Evolutionary conservation across 2,888 invertebrate genomes (phyloP).

Genomic region (Halictus quadricinctus): DNA sequence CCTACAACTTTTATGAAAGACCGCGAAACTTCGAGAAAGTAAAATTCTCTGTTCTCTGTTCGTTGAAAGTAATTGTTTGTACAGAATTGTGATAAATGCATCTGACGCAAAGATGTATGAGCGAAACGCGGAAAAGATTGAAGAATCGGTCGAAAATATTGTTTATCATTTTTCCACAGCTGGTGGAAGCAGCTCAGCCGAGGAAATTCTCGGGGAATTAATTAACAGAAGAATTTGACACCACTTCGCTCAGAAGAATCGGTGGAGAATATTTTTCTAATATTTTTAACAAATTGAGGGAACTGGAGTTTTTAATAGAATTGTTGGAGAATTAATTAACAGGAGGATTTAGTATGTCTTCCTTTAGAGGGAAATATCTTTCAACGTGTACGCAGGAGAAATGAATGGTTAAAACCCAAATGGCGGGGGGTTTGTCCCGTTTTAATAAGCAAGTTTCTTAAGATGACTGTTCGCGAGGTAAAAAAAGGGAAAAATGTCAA

Average conservation of each 20-base stretch:
- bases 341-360: not conserved
- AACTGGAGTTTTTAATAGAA: not conserved
- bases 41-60: not conserved
- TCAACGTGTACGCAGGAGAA: not conserved
- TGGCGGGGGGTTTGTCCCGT: not conserved
- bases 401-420: not conserved
- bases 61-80: not conserved
- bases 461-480: not conserved
- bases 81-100: not conserved
- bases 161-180: not conserved
- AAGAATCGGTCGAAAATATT: not conserved
- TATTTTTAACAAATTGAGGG: not conserved
- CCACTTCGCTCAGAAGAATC: not conserved
- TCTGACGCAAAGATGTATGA: not conserved
- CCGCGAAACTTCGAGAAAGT: not conserved
- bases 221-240: no score
- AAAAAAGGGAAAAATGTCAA: not conserved
- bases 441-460: not conserved
- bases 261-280: not conserved
- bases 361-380: not conserved
- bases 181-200: no score
- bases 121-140: not conserved
- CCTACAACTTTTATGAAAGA: slow-evolving; percentile 1
- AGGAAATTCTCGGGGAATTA: no score
- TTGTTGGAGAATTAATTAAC: not conserved